Evolutionary conservation across 2,113 vertebrate species (phyloP), one percentile per base, ranked within the genome.

Genomic region (Circaetus gallicus): DNA sequence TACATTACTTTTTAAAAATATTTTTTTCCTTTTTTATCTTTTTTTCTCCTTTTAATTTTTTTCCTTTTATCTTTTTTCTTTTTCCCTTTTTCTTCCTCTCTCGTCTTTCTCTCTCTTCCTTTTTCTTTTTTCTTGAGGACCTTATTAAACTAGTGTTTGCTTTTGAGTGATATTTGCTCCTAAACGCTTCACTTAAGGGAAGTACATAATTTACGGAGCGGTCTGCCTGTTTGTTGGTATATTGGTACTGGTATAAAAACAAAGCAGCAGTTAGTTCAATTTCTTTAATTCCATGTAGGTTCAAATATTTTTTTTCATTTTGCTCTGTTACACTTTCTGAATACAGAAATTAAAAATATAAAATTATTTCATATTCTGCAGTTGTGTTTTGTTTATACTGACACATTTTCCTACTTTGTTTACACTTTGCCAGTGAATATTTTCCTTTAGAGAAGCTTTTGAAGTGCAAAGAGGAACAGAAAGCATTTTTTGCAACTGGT

Each of bases 271-370:
- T n/a, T 56, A 55, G 14, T 81, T 91, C 17, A 34, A 42, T 89
- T 95, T 70, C 18, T 90, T 89, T 72, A 79, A 79, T 80, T 67
- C 97, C 63, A 90, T 17, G 36, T 74, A 74, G 22, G n/a, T 62
- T 73, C 91, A 89, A 87, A 86, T 86, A 72, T 40, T 26, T 15
- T 21, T 53, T 50, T 55, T 86, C 17, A 62, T 91, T 89, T 95
- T 96, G 62, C 89, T 95, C 49, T 89, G 58, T 86, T 83, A 32
- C 50, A n/a, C 13, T 91, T 92, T 84, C 79, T 87, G 83, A 96
- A 94, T 94, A 92, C 38, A 59, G 70, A 67, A 87, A 61, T 81
- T 59, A 3, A 78, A 86, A 82, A 47, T 31, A 52, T 4, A 43
- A 81, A 67, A 69, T 65, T 45, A 50, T 58, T 91, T 81, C 5